Evolutionary conservation across 2,113 vertebrate species (phyloP).

Genomic region (Ptilorrhoa leucosticta): DNA sequence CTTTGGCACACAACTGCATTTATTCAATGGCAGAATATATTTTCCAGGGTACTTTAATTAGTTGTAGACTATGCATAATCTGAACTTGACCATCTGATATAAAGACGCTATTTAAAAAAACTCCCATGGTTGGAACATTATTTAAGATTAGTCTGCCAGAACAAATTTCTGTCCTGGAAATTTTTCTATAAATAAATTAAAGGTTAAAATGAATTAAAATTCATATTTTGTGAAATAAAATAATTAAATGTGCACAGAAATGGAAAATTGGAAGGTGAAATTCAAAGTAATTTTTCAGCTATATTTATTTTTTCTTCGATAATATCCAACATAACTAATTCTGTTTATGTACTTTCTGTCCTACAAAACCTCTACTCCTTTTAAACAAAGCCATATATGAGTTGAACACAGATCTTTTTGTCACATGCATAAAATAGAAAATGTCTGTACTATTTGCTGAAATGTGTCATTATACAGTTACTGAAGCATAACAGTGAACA

Average conservation of each 20-base stretch:
- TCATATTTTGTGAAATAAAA: background rate
- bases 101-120: background rate
- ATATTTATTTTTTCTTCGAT: background rate
- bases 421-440: background rate
- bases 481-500: background rate
- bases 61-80: background rate
- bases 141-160: background rate
- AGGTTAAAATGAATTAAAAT: background rate
- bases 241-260: background rate
- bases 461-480: background rate
- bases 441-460: background rate
- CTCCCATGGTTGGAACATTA: background rate
- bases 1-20: background rate
- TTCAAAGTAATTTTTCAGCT: background rate
- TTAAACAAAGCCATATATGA: background rate
- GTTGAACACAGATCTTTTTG: background rate
- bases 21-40: background rate
- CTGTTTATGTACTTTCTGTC: background rate
- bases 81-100: background rate
- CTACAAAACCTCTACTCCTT: background rate
- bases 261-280: background rate
- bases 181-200: background rate
- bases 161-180: background rate
- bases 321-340: background rate
- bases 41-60: background rate